Base-by-base conservation (phyloP, 2,888 invertebrate species). In the Ariolimax columbianus region DNA sequence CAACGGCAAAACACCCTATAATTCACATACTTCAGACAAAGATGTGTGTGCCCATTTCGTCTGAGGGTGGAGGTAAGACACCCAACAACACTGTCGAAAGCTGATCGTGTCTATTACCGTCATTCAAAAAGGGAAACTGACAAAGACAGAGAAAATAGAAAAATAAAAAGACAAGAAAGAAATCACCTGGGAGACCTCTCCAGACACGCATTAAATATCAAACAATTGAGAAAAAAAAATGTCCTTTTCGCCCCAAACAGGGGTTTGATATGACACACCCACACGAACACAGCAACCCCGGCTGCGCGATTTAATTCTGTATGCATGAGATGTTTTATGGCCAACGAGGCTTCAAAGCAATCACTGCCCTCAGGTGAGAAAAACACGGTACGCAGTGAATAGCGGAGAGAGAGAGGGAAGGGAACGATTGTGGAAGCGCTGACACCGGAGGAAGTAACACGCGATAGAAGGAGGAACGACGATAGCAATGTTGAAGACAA, bases 321-420 rank as follows among this genome's bases (percentile, higher is more conserved):
- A 78, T 84, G 82, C 78, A 80, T 81, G 81, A 81, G 51, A 79
- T 59, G 47, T 83, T 85, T 84, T 81, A 86, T 82, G 77, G 77
- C 77, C 70, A n/a, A 40, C 59, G 40, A 43, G 26, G 84, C 81
- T 83, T 86, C 83, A 83, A 80, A 86, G 86, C 38, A 30, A 26
- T 33, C 33, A n/a, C 30, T 36, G 68, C 36, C 47, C 68, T 66
- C 80, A 38, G 80, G 80, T 38, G 80, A 33, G 38, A 38, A 82
- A 26, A 82, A 36, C 36, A 55, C 51, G 83, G 77, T 17, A 11
- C 9, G 68, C 72, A 30, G 38, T 23, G 51, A 33, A 51, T 33
- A 55, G 55, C 33, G 36, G n/a, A 36, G 40, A 40, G 73, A 78
- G 79, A 77, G 77, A 43, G 43, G 66, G 70, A n/a, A 47, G 43